These are phyloP conservation scores for Hyaena hyaena DNA, from an alignment of 2,113 vertebrate species.

Conservation along the genomic window DNA sequence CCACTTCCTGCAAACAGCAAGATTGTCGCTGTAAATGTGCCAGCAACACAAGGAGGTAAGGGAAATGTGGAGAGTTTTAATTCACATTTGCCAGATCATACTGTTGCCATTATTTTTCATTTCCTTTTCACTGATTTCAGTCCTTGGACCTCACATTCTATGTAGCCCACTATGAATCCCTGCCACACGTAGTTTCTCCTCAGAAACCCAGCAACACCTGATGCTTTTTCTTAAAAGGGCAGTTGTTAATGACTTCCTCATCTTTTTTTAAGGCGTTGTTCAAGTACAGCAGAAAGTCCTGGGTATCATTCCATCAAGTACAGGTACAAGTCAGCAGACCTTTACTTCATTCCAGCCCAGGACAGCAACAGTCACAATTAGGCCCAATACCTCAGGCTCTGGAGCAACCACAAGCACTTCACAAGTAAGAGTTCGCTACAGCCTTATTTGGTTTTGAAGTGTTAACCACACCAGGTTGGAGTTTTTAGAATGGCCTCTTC, in stretches of 20 bases:
- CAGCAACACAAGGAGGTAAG: conserved; percentile 98
- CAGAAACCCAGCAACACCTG: conserved; percentile 44
- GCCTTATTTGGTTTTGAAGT: background rate
- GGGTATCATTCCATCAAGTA: conserved; percentile 96
- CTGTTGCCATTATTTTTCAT: conserved; percentile 79
- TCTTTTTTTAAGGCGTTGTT: conserved; percentile 87
- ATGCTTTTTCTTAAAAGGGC: background rate
- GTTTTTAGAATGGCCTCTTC: background rate
- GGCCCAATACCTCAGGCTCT: conserved; percentile 90
- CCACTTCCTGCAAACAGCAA: conserved; percentile 99
- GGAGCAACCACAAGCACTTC: conserved; percentile 86
- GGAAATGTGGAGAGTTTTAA: conserved; percentile 81
- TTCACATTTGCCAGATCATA: conserved; percentile 82
- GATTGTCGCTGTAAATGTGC: conserved; percentile 98
- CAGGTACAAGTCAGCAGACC: conserved; percentile 93
- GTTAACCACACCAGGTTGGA: background rate
- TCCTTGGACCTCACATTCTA: conserved; percentile 71
- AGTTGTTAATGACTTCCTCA: conserved; percentile 64
- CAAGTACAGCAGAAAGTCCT: conserved; percentile 96
- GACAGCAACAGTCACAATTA: conserved; percentile 93
- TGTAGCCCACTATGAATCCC: conserved; percentile 75
- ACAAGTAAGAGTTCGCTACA: conserved; percentile 85
- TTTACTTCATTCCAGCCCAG: conserved; percentile 97
- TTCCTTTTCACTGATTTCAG: conserved; percentile 71
- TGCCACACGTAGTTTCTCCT: conserved; percentile 72